Evolutionary conservation across 2,888 invertebrate genomes (phyloP), one percentile per base, ranked within the genome.

Genomic region (Coleophora flavipennella): DNA sequence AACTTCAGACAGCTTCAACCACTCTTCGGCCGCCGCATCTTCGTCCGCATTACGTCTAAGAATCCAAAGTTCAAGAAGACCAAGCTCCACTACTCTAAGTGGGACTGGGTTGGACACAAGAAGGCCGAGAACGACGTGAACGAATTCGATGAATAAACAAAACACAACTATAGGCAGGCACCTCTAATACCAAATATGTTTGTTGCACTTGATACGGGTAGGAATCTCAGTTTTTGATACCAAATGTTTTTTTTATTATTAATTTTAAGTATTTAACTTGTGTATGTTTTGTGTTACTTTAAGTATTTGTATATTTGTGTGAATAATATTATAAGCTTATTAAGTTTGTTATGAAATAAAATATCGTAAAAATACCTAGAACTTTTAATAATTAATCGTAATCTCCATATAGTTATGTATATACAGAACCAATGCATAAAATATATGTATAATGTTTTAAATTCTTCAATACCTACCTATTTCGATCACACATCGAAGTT

Each of bases 1-100:
- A 92, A 92, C 80, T 92, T 87, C 69, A 86, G 92, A 43, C 80
- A 80, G 48, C 67, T 91, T 6, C 92, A 92, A 57, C 87, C 89
- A 0, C 73, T 91, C n/a, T 89, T 90, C 49, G 88, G 87, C 31
- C 86, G 92, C 33, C 84, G 90, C 33, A 81, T 92, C 36, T 92
- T 90, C 59, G 87, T 89, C 20, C 83, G 92, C 38, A 86, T 87
- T 53, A 85, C 89, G 1, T 83, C 84, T 3, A 85, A 85, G 57
- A 84, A 83, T 35, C 83, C 85, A 33, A 87, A 86, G 46, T 87
- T 87, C 65, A 86, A 87, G 59, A 85, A 86, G 57, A 85, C 85
- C 51, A 85, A 86, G 54, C 77, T 85, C 37, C 87, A 87, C 62
- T 88, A 87, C 63, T 85, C 85, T 56, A 88, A 89, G 53, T 89